Percentiles rank a stretch among this genome's conserved stretches.
Evolutionary conservation across 2,888 invertebrate species (phyloP).

Genomic region (Didymodactylos carnosus): DNA sequence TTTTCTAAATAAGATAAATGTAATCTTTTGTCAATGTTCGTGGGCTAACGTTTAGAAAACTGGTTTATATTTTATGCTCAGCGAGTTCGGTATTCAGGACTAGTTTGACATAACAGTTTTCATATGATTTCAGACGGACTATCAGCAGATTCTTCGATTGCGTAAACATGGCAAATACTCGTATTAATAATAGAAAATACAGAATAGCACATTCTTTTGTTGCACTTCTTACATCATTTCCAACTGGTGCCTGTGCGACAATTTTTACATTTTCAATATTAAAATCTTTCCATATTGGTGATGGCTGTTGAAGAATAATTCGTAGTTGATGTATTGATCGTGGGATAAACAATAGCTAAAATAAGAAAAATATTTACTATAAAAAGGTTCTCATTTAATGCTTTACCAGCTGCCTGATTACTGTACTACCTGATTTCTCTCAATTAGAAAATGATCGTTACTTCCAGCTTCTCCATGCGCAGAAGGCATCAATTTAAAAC

Average conservation of each 20-base stretch:
- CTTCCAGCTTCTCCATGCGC: constrained; percentile 8
- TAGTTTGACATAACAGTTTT: no score
- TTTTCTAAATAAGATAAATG: not conserved
- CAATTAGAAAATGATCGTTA: not conserved
- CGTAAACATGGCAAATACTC: no score
- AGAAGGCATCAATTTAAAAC: constrained; percentile 6
- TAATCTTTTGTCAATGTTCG: no score
- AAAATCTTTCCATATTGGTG: constrained; percentile 12
- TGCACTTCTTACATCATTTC: not conserved
- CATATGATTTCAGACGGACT: no score
- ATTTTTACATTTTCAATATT: constrained; percentile 4
- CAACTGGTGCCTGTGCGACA: not conserved
- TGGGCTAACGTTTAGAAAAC: no score
- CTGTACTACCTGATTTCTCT: not conserved
- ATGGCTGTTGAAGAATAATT: constrained; percentile 13
- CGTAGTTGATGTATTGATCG: constrained; percentile 1
- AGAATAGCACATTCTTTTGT: no score
- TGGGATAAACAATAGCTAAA: not conserved
- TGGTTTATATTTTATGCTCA: no score
- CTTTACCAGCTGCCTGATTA: no score
- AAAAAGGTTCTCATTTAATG: not conserved
- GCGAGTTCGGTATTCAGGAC: no score
- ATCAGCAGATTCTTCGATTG: not conserved
- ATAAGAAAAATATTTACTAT: not conserved
- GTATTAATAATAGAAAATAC: not conserved